Conservation (phyloP, 2,797 vertebrate species). For the Rhynchonycteris naso region DNA sequence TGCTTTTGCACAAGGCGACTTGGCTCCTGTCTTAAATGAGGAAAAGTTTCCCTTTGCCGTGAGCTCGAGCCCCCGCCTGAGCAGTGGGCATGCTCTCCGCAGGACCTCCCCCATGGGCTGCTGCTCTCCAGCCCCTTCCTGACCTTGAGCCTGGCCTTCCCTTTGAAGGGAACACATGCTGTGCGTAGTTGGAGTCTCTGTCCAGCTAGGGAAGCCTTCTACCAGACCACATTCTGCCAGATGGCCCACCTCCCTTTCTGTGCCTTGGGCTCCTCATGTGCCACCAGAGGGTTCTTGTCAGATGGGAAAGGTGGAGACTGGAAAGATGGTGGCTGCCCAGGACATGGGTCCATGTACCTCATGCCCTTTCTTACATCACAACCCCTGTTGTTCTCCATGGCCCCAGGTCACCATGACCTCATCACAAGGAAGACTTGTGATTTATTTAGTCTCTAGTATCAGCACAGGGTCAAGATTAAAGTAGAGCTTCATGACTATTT, state of each 20-base stretch:
- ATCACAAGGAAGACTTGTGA: too few species aligned
- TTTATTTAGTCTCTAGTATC: background rate
- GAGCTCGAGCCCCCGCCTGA: background rate
- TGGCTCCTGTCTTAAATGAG: background rate
- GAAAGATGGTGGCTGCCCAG: background rate
- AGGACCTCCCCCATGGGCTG: background rate
- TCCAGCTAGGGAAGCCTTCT: background rate
- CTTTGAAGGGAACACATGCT: background rate
- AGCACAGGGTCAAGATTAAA: background rate
- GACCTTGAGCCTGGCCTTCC: background rate
- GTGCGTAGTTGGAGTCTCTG: background rate
- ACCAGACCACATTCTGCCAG: fast-evolving
- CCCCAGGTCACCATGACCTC: background rate
- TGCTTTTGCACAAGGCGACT: background rate
- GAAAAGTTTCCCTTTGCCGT: background rate
- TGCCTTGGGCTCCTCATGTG: background rate
- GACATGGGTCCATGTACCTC: fast-evolving
- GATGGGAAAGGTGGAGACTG: background rate
- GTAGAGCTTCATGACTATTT: background rate
- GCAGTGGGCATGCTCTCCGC: background rate
- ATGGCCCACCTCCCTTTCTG: background rate
- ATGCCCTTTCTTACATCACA: background rate
- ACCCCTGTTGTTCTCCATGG: background rate
- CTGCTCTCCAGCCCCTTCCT: background rate
- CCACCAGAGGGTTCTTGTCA: background rate